Base-by-base conservation (phyloP, 2,888 invertebrate species). In the Drepana falcataria region DNA sequence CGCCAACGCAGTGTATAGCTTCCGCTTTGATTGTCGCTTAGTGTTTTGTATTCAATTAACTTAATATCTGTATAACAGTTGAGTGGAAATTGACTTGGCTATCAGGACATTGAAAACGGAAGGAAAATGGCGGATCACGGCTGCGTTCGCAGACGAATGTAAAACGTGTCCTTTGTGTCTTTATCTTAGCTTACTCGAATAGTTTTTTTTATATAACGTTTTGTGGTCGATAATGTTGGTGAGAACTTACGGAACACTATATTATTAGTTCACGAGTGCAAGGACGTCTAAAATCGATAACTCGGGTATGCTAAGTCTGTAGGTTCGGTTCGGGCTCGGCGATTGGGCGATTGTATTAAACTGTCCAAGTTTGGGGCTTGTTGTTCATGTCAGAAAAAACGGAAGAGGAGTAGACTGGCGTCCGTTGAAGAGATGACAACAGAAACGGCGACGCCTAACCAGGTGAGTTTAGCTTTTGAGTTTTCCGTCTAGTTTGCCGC, bases 391-490 rank as follows among this genome's bases (percentile, higher is more conserved):
- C 86, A 79, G 75, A 84, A 71, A 77, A 80, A 64, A 75, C 79
- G 71, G 83, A 86, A 75, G 79, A 79, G 72, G 81, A 86, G 75
- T 85, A 87, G 85, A 64, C 67, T 85, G 61, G 82, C 83, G 66
- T 79, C 83, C 63, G 64, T 75, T 60, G 83, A 83, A 73, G 81
- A 83, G 62, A 91, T 91, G 91, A 91, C 91, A 65, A 91, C 91
- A 62, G 91, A 91, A 67, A 91, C 91, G 65, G 89, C 85, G 73
- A 88, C 88, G 84, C 91, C 90, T 68, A 91, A 82, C 61, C 91
- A 91, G 91, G 91, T 91, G 68, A 68, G 77, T 57, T 55, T 58
- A 48, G 35, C 41, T 51, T 53, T 55, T 48, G 34, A n/a, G n/a
- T n/a, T n/a, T n/a, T 55, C 53, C 53, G 54, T 47, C 55, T 53